phyloP scores from a whole-genome alignment of 2,113 vertebrate genomes.

The Podarcis raffonei region DNA sequence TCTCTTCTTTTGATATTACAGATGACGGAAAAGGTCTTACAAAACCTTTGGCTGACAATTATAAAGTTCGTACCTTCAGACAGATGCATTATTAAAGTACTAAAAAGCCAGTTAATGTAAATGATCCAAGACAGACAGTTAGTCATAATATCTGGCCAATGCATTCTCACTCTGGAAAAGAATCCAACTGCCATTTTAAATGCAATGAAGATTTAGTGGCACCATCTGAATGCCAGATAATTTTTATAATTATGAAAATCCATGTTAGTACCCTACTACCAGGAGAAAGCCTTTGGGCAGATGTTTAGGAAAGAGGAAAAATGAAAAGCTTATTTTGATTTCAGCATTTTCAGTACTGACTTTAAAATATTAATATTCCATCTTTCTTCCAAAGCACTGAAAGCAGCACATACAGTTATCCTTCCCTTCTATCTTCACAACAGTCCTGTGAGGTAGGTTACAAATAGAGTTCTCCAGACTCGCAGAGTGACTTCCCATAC shows the following conservation, averaged over 20 bases:
- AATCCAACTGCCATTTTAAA: not conserved
- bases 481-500: not conserved
- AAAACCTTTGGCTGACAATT: not conserved
- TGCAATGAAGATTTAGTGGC: not conserved
- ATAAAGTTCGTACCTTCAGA: conserved; percentile 40
- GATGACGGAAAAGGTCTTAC: not conserved
- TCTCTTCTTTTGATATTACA: not conserved
- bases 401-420: not conserved
- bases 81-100: conserved; percentile 39
- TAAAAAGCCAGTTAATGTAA: conserved; percentile 36
- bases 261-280: not conserved
- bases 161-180: not conserved
- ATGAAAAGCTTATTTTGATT: not conserved
- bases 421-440: not conserved
- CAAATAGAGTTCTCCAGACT: not conserved
- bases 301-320: not conserved
- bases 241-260: not conserved
- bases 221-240: not conserved
- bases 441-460: not conserved
- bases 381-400: not conserved
- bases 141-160: not conserved
- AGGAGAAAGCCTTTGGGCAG: not conserved
- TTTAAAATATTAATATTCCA: not conserved
- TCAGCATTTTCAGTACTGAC: not conserved
- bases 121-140: not conserved